Conservation (phyloP, 2,888 invertebrate species). For the Machimus atricapillus region DNA sequence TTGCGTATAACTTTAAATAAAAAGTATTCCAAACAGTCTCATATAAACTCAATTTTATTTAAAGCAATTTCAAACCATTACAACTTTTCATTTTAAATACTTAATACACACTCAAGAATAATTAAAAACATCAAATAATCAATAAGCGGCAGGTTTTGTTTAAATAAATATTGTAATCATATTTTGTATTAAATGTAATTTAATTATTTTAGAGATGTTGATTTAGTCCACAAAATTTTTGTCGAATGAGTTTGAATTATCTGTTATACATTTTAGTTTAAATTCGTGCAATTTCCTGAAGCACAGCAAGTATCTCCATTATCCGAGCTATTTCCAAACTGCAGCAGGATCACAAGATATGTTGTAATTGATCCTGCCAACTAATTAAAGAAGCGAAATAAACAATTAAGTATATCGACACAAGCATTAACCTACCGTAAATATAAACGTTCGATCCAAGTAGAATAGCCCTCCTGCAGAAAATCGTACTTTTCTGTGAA, state of each 20-base stretch:
- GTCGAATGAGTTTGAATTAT: not conserved
- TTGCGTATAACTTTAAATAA: not conserved
- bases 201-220: not conserved
- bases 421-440: conserved; percentile 54
- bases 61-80: not conserved
- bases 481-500: conserved; percentile 58
- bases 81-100: not conserved
- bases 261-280: not conserved
- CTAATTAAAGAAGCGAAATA: conserved; percentile 49
- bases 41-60: not conserved
- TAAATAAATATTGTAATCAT: too few relatives aligned
- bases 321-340: not conserved
- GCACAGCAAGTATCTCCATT: not conserved
- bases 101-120: not conserved
- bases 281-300: not conserved
- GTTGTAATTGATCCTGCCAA: conserved; percentile 61
- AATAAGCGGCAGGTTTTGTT: too few relatives aligned
- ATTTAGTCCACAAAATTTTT: too few relatives aligned
- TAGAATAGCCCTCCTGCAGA: conserved; percentile 61
- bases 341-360: conserved; percentile 52
- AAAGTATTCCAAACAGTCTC: too few relatives aligned
- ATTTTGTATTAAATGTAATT: too few relatives aligned
- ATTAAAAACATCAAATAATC: not conserved
- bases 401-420: not conserved
- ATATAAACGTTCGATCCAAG: conserved; percentile 61